phyloP scores from a whole-genome alignment of 1,140 invertebrate genomes.

The Aradophagus sp. region DNA sequence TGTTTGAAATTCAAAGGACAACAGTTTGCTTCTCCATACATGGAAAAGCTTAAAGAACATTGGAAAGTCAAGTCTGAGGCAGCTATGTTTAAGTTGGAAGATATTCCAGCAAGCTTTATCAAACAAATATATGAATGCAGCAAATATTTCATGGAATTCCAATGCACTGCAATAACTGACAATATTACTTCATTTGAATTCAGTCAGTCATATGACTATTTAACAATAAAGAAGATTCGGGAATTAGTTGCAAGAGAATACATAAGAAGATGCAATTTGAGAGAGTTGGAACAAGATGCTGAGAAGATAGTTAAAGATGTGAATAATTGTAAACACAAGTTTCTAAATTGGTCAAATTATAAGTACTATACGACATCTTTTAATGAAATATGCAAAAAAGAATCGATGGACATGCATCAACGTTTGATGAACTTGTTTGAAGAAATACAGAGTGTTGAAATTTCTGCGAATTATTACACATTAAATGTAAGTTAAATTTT shows the following conservation, averaged over 20 bases:
- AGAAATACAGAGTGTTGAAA: conserved; percentile 6
- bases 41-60: conserved; percentile 73
- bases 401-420: conserved; percentile 30
- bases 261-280: conserved; percentile 57
- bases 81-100: conserved; percentile 78
- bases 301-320: conserved; percentile 12
- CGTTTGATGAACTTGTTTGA: conserved; percentile 35
- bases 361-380: conserved; percentile 60
- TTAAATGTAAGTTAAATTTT: conserved; percentile 28
- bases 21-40: conserved; percentile 68
- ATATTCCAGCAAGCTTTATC: conserved; percentile 81
- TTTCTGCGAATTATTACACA: conserved; percentile 7
- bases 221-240: conserved; percentile 41
- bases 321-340: conserved; percentile 42
- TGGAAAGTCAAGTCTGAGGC: conserved; percentile 67
- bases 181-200: conserved; percentile 77
- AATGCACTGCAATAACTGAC: conserved; percentile 79
- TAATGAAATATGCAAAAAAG: conserved; percentile 60
- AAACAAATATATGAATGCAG: conserved; percentile 80
- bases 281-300: conserved; percentile 26
- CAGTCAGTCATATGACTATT: conserved; percentile 8
- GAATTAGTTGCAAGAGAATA: conserved; percentile 58
- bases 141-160: conserved; percentile 79
- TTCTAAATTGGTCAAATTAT: conserved; percentile 12
- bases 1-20: conserved; percentile 81